Percentiles rank a stretch among this genome's conserved stretches.
phyloP scores from a whole-genome alignment of 2,113 vertebrate species.

The Myodes glareolus region DNA sequence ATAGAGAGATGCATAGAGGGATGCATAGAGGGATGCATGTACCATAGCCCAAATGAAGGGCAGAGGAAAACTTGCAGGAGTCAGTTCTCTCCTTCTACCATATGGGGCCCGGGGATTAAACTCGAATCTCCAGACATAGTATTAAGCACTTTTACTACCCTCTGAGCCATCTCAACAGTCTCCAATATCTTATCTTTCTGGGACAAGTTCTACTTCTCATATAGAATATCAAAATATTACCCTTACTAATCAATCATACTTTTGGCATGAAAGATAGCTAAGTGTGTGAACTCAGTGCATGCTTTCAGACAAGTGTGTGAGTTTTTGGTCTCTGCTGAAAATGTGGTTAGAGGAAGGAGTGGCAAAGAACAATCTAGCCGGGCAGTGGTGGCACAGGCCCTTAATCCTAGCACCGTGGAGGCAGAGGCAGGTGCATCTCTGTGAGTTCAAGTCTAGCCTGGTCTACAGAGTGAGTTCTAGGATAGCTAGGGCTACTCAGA shows the following conservation, averaged over 20 bases:
- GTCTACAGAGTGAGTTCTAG: background rate
- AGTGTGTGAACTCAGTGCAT: slow-evolving; percentile 28
- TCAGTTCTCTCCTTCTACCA: background rate
- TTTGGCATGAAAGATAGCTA: slow-evolving; percentile 15
- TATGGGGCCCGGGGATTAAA: background rate
- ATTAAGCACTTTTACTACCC: background rate
- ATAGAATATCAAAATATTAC: slow-evolving; percentile 40
- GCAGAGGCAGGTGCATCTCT: background rate
- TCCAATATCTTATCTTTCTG: slow-evolving; percentile 21
- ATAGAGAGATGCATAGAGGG: background rate
- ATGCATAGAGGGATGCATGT: background rate
- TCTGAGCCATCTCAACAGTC: background rate
- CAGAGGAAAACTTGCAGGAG: background rate
- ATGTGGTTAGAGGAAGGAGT: background rate
- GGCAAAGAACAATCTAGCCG: background rate
- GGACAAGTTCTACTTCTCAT: background rate
- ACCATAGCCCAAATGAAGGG: background rate
- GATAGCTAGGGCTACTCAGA: background rate
- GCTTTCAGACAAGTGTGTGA: background rate
- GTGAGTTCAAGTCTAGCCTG: background rate
- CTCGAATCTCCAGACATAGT: background rate
- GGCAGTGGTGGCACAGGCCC: background rate
- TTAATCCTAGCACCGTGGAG: background rate
- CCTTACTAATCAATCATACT: background rate
- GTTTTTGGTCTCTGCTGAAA: slow-evolving; percentile 43